These are phyloP conservation scores for Leptinotarsa tumamoca DNA, from an alignment of 2,888 invertebrate species.

Conservation along the genomic window DNA sequence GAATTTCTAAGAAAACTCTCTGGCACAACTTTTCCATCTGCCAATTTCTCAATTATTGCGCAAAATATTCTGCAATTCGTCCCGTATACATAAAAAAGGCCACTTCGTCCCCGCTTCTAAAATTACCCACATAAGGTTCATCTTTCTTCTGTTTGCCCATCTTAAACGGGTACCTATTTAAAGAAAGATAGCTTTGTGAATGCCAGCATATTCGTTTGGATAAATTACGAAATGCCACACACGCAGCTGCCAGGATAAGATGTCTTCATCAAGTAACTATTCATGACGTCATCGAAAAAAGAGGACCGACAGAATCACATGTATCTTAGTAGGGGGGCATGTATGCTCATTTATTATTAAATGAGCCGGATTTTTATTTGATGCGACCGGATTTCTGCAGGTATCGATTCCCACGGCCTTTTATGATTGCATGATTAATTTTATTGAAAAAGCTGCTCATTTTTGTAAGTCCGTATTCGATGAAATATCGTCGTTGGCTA, in stretches of 20 bases:
- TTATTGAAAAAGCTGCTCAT: background rate
- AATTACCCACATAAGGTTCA: constrained; percentile 24
- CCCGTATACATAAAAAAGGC: background rate
- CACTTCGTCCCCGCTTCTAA: constrained; percentile 7
- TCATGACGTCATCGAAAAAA: constrained; percentile 63
- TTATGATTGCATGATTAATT: constrained; percentile 4
- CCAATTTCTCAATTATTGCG: no score
- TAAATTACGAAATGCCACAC: constrained; percentile 65
- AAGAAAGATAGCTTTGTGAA: constrained; percentile 37
- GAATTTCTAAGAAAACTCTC: no score
- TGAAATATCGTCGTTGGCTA: background rate
- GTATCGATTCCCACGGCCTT: constrained; percentile 19
- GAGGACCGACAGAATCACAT: constrained; percentile 40
- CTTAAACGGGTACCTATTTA: constrained; percentile 38
- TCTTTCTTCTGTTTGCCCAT: constrained; percentile 25
- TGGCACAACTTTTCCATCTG: no score
- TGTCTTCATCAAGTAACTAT: constrained; percentile 67
- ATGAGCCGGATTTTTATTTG: constrained; percentile 7
- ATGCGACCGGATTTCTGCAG: constrained; percentile 17
- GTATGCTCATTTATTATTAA: constrained; percentile 23
- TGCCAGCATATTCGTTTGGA: constrained; percentile 51
- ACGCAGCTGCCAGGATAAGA: constrained; percentile 65
- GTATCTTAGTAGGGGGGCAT: constrained; percentile 39
- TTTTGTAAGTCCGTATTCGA: background rate
- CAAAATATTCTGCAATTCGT: background rate